Base-by-base conservation (phyloP, 2,797 vertebrate species). In the Hozukius guyotensis region DNA sequence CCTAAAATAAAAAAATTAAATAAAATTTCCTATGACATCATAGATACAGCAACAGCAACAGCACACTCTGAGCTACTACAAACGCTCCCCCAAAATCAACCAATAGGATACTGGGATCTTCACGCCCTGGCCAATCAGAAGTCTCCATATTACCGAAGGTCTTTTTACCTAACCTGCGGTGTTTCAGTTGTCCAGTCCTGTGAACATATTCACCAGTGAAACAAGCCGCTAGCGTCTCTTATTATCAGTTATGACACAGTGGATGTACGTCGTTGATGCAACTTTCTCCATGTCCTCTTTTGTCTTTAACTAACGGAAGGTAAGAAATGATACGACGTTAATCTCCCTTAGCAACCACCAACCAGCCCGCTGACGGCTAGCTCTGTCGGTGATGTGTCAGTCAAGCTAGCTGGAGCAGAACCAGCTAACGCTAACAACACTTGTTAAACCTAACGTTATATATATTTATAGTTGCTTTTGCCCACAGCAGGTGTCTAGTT, bases 271-370 rank as follows among this genome's bases (percentile, higher is more conserved):
- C 49, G 66, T 78, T 80, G 85, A 84, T 66, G 77, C 87, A 6
- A 81, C 84, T 82, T 84, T 83, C 83, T 70, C 62, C 64, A 82
- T 87, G 57, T 70, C 60, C 5, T 29, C 31, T 74, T 81, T 72
- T 78, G 79, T 80, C 81, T 93, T 96, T 88, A 94, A 91, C 93
- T 96, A 96, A 81, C 96, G 91, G 75, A 92, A 94, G 96, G 96
- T 96, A 90, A 94, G 94, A 69, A 27, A 66, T 20, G 0, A 36
- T 1, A 8, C 12, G 11, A 42, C 59, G 20, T 42, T 79, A 8
- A 6, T 72, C 56, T 52, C 1, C 10, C 20, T 65, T 10, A 32
- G n/a, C 67, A n/a, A 46, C 6, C 25, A 42, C 13, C 38, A 42
- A 36, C 6, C 25, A 52, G n/a, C 20, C 34, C 0, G 36, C 62